These are phyloP conservation scores for Rhabdomys dilectus DNA, from an alignment of 2,113 vertebrate species.

Conservation along the genomic window DNA sequence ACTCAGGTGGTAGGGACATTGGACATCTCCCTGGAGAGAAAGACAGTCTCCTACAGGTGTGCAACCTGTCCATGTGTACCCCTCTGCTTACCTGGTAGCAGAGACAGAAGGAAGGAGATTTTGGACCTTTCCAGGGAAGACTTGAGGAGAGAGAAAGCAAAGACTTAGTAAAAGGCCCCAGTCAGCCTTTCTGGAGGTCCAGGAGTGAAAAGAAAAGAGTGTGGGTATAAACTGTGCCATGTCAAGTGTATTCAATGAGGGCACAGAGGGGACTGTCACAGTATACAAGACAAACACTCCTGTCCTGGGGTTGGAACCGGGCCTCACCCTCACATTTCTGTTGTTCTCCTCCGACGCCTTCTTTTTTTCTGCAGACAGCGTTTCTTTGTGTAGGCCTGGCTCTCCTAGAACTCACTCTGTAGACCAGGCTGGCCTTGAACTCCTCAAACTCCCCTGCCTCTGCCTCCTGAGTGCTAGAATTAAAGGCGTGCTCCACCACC, in stretches of 20 bases:
- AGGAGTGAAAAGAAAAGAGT: too few relatives aligned
- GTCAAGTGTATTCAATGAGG: background rate
- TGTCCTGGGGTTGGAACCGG: background rate
- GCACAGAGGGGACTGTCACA: background rate
- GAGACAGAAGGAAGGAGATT: background rate
- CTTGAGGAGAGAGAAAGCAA: background rate
- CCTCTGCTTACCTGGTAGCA: background rate
- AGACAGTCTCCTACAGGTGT: background rate
- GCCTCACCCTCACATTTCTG: background rate
- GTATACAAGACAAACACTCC: background rate
- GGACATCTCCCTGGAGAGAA: background rate
- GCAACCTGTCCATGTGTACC: background rate
- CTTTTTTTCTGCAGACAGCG: too few relatives aligned
- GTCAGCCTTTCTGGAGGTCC: background rate
- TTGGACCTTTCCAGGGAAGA: background rate
- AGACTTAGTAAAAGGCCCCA: background rate
- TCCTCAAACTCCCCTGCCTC: background rate
- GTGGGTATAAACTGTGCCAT: background rate
- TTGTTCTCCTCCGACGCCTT: fast-evolving
- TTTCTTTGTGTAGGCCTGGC: background rate
- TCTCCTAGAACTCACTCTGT: background rate
- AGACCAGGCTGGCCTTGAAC: background rate
- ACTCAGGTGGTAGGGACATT: background rate
- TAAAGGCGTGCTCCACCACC: background rate
- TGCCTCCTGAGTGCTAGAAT: background rate